phyloP scores from a whole-genome alignment of 2,888 invertebrate genomes.

The Latrodectus elegans region DNA sequence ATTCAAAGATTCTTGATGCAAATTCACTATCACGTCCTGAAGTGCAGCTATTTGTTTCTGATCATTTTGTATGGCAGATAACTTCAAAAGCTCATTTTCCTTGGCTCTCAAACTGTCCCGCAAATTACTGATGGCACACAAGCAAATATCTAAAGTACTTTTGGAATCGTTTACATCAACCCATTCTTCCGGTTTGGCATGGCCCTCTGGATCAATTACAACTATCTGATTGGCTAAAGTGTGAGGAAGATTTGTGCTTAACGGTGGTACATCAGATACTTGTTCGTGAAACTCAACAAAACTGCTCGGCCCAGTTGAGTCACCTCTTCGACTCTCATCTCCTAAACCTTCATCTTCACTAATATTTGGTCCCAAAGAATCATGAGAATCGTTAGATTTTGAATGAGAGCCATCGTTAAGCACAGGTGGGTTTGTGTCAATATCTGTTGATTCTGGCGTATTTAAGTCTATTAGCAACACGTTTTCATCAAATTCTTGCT shows the following conservation, averaged over 20 bases:
- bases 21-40: slow-evolving; percentile 44
- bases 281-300: slow-evolving; percentile 64
- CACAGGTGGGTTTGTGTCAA: not conserved
- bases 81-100: slow-evolving; percentile 60
- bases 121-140: slow-evolving; percentile 57
- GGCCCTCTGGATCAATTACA: slow-evolving; percentile 49
- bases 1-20: slow-evolving; percentile 78
- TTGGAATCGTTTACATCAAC: slow-evolving; percentile 16
- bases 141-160: slow-evolving; percentile 53
- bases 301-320: slow-evolving; percentile 70
- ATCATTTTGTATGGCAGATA: slow-evolving; percentile 49
- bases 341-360: slow-evolving; percentile 70
- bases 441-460: slow-evolving; percentile 21
- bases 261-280: slow-evolving; percentile 1
- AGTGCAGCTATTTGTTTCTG: slow-evolving; percentile 51
- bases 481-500: slow-evolving; percentile 2
- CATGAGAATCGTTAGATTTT: slow-evolving; percentile 32
- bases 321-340: slow-evolving; percentile 67
- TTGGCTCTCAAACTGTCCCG: slow-evolving; percentile 42
- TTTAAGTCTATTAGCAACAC: slow-evolving; percentile 29
- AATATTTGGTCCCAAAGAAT: slow-evolving; percentile 53
- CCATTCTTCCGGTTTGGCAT: slow-evolving; percentile 23
- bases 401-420: not conserved
- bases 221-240: slow-evolving; percentile 32
- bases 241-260: slow-evolving; percentile 7